phyloP scores from a whole-genome alignment of 2,113 vertebrate genomes.

The Nicator chloris region DNA sequence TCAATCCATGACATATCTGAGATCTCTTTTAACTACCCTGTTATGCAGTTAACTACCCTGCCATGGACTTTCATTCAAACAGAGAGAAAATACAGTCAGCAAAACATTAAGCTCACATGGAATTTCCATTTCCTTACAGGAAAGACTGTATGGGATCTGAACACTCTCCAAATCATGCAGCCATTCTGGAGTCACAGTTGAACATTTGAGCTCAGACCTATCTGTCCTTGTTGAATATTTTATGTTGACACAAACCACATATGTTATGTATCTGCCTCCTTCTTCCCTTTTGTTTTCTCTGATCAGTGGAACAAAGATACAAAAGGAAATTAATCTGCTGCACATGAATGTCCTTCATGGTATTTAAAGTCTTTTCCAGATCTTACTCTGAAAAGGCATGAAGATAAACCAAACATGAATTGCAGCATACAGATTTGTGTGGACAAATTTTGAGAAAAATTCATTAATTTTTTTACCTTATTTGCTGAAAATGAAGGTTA shows the following conservation, averaged over 20 bases:
- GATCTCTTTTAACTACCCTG: background rate
- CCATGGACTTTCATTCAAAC: background rate
- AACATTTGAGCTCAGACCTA: background rate
- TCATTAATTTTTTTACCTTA: background rate
- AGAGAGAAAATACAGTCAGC: background rate
- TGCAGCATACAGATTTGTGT: background rate
- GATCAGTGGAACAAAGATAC: background rate
- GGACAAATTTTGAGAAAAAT: background rate
- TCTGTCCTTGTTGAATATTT: background rate
- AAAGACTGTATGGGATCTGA: background rate
- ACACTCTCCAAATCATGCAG: background rate
- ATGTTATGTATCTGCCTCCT: background rate
- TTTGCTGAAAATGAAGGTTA: background rate
- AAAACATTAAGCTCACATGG: background rate
- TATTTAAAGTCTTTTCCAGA: background rate
- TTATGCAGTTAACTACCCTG: too few relatives aligned
- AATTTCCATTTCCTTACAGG: background rate
- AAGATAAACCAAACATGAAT: background rate
- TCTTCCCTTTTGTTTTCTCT: background rate
- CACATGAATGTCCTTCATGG: background rate
- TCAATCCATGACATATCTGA: background rate
- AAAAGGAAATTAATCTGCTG: background rate
- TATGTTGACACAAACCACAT: background rate
- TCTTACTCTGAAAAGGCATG: background rate
- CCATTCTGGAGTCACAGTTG: background rate